phyloP scores from a whole-genome alignment of 2,888 invertebrate species.

The Rotaria sp. region DNA sequence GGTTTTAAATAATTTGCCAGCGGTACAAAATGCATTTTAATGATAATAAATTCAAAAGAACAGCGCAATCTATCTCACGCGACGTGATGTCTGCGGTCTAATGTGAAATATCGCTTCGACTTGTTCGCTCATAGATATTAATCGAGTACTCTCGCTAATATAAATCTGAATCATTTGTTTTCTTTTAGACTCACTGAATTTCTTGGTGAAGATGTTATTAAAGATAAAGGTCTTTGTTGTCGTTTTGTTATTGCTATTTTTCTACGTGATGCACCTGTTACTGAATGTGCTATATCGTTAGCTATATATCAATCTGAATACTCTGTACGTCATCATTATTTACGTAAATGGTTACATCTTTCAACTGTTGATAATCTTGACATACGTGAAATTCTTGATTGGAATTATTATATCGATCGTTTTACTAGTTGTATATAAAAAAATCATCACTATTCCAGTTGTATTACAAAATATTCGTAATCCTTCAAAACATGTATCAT shows the following conservation, averaged over 20 bases:
- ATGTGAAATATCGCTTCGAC: too few species aligned
- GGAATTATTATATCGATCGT: slow-evolving; percentile 93
- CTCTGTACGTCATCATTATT: slow-evolving; percentile 73
- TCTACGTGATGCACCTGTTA: slow-evolving; percentile 86
- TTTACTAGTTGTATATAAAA: slow-evolving; percentile 88
- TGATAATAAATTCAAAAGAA: too few species aligned
- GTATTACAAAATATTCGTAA: slow-evolving; percentile 81
- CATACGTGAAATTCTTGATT: too few species aligned
- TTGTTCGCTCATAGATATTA: too few species aligned
- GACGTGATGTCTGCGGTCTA: too few species aligned
- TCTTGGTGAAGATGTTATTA: slow-evolving; percentile 94
- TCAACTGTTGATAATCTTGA: too few species aligned
- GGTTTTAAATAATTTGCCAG: too few species aligned
- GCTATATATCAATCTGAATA: slow-evolving; percentile 85
- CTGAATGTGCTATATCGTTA: slow-evolving; percentile 83
- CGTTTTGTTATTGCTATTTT: slow-evolving; percentile 87
- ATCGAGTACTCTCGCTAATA: too few species aligned
- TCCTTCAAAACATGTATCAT: slow-evolving; percentile 82
- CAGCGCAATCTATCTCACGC: too few species aligned
- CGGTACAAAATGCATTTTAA: too few species aligned
- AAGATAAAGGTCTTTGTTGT: slow-evolving; percentile 92
- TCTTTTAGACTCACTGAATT: slow-evolving; percentile 92
- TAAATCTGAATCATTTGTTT: too few species aligned
- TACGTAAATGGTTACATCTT: too few species aligned
- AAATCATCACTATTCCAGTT: slow-evolving; percentile 96